Base-by-base conservation (phyloP, 1,140 invertebrate species). In the Sminthurinus signatus region DNA sequence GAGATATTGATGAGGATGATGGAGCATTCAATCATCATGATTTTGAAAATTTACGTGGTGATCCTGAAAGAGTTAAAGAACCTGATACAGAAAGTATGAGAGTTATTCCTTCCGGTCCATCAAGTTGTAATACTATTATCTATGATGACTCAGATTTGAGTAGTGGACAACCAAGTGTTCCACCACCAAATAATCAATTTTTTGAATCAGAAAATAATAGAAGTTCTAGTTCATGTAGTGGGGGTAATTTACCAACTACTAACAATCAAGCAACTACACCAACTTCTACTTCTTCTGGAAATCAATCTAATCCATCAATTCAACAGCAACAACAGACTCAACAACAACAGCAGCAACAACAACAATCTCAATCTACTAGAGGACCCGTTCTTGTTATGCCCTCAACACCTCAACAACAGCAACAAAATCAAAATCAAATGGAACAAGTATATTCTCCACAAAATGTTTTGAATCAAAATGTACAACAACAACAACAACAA, bases 71-170 rank as follows among this genome's bases (percentile, higher is more conserved):
- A 23, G 57, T 57, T 8, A 72, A 72, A 52, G 70, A 72, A 51
- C 64, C 67, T 15, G 70, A 72, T 44, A 64, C 64, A 4, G 70
- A 72, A 28, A 68, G 66, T 51, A 21, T 72, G 1, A n/a, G 70
- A 27, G 70, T 72, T 3, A 72, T 72, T n/a, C 70, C 70, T 0
- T 67, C 64, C 62, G 70, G 70, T 23, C 70, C 70, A 23, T 68
- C 66, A 1, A 68, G 66, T 55, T 72, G 70, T 55, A 72, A 72
- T 52, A 72, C 70, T 0, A n/a, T n/a, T n/a, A 57, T 72, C 5
- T 68, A 72, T 58, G 70, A 69, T 31, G 70, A 72, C 50, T 36
- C 32, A 15, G 15, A 36, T 36, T 36, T 36, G 32, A 36, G 32
- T 5, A 67, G 66, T 19, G 65, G 66, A 29, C 62, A 68, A 27